phyloP scores from a whole-genome alignment of 1,140 invertebrate genomes.

The Leptoteleia sp. region DNA sequence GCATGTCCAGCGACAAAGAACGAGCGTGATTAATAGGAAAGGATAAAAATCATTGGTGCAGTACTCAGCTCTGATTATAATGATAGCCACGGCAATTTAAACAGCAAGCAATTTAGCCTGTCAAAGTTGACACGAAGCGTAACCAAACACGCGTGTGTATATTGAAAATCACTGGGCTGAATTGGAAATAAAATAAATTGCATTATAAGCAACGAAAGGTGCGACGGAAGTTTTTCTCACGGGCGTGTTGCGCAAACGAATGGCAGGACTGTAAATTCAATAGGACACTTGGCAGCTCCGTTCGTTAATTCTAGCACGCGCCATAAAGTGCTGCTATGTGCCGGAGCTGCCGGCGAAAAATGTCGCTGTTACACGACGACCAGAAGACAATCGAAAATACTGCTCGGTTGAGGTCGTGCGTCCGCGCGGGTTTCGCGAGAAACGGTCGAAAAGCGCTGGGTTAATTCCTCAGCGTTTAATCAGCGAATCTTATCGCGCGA shows the following conservation, averaged over 20 bases:
- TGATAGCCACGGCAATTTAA: constrained; percentile 21
- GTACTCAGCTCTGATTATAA: too few species aligned
- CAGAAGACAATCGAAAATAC: not conserved
- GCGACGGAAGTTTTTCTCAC: constrained; percentile 51
- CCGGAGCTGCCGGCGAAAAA: constrained; percentile 2
- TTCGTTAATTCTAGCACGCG: constrained; percentile 42
- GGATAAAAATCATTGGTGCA: too few species aligned
- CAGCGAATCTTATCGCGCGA: constrained; percentile 68
- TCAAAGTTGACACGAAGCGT: constrained; percentile 9
- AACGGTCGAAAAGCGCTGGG: too few species aligned
- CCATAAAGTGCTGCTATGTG: too few species aligned
- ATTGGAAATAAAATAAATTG: constrained; percentile 39
- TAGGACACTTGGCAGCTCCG: constrained; percentile 51
- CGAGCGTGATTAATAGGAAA: too few species aligned
- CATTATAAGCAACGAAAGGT: constrained; percentile 32
- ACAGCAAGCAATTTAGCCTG: constrained; percentile 18
- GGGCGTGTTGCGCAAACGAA: constrained; percentile 32
- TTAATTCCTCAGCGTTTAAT: constrained; percentile 72
- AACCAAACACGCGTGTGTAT: not conserved
- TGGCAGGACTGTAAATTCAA: constrained; percentile 46
- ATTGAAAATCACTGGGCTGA: constrained; percentile 39
- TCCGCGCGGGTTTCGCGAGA: not conserved
- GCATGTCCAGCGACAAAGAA: too few species aligned
- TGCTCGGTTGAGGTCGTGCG: too few species aligned
- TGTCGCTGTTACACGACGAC: not conserved